phyloP scores from a whole-genome alignment of 2,888 invertebrate species.

The Eupithecia subfuscata region DNA sequence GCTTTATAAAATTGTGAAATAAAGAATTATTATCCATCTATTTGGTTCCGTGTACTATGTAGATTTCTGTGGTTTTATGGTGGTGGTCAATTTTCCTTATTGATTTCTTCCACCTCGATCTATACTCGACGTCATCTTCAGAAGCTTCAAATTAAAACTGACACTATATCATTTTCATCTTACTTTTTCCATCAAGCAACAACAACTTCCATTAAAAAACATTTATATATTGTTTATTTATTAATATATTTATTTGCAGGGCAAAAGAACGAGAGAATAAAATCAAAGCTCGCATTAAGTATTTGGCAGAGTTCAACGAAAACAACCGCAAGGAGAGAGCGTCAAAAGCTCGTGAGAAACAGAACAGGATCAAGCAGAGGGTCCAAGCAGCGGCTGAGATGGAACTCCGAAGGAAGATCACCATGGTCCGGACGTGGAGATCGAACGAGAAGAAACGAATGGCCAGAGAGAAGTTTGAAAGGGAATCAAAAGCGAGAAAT shows the following conservation, averaged over 20 bases:
- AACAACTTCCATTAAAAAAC: neutral
- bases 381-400: conserved; percentile 76
- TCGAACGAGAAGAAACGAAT: conserved; percentile 71
- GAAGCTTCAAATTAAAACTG: no score
- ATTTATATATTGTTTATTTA: no score
- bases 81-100: no score
- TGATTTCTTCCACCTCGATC: neutral
- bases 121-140: neutral
- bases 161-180: neutral
- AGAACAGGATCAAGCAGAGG: conserved; percentile 72
- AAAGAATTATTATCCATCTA: no score
- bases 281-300: conserved; percentile 68
- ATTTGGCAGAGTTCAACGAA: conserved; percentile 70
- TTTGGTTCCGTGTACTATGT: neutral
- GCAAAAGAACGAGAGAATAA: conserved; percentile 75
- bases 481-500: conserved; percentile 59
- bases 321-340: conserved; percentile 68
- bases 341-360: conserved; percentile 61
- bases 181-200: neutral
- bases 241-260: conserved; percentile 47
- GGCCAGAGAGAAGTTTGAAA: conserved; percentile 65
- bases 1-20: no score
- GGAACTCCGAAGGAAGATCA: conserved; percentile 75
- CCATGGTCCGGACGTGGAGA: conserved; percentile 76
- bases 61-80: neutral